Evolutionary conservation across 2,113 vertebrate species (phyloP).

Genomic region (Scytalopus superciliaris): DNA sequence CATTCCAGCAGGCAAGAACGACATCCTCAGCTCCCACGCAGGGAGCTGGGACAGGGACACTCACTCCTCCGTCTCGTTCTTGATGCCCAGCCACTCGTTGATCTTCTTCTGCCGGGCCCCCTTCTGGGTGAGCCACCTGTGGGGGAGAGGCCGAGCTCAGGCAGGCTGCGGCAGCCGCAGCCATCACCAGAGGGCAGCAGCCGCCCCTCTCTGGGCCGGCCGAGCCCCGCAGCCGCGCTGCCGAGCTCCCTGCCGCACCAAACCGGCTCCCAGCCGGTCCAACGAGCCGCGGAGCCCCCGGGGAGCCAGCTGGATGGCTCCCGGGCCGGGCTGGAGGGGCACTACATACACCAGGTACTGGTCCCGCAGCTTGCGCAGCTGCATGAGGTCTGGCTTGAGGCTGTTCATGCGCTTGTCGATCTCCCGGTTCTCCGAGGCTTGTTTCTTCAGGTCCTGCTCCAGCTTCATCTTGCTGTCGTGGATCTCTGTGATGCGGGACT

Average conservation of each 20-base stretch:
- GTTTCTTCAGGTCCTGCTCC: conserved; percentile 82
- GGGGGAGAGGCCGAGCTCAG: not conserved
- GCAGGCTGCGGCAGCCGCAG: not conserved
- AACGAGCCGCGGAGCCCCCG: not conserved
- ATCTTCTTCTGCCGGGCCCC: conserved; percentile 83
- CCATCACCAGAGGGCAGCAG: conserved; percentile 42
- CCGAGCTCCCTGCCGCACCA: not conserved
- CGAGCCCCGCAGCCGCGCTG: not conserved
- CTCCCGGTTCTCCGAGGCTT: conserved; percentile 81
- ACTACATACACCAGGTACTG: conserved; percentile 81
- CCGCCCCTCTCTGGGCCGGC: not conserved
- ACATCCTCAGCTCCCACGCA: not conserved
- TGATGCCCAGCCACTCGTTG: conserved; percentile 83
- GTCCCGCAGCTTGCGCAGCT: conserved; percentile 83
- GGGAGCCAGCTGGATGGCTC: not conserved
- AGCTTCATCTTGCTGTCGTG: conserved; percentile 83
- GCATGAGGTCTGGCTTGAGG: conserved; percentile 84
- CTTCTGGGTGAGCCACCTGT: conserved; percentile 83
- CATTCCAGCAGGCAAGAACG: not conserved
- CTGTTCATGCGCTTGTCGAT: conserved; percentile 88
- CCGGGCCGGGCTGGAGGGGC: not conserved
- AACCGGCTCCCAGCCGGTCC: not conserved
- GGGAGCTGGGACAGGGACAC: not conserved
- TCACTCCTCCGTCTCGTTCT: conserved; percentile 82
- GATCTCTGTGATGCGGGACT: conserved; percentile 81